A percentile compares a stretch with the other conserved stretches of the same genome.
These are phyloP conservation scores for Pseudomyrmex pallidus DNA, from an alignment of 1,140 invertebrate species.

Conservation along the genomic window DNA sequence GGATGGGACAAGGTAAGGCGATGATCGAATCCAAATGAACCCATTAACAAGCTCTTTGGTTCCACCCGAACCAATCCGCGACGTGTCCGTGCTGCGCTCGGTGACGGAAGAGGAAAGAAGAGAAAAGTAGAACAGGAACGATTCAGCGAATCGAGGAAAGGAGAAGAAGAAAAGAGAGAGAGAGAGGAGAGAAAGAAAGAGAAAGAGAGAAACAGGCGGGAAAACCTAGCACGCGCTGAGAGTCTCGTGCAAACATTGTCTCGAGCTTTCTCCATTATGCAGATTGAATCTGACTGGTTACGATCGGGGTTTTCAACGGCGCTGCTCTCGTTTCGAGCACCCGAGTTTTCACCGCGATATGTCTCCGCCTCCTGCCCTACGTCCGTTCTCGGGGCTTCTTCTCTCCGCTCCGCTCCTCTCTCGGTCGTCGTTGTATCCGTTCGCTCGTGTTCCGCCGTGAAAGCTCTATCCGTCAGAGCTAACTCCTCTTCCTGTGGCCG, in stretches of 20 bases:
- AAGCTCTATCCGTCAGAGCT: slow-evolving; percentile 19
- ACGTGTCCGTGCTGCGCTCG: background rate
- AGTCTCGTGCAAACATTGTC: slow-evolving; percentile 82
- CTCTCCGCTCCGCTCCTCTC: background rate
- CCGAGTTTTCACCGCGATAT: slow-evolving; percentile 68
- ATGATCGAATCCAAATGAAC: slow-evolving; percentile 84
- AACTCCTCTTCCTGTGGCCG: slow-evolving; percentile 18
- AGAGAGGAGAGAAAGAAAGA: background rate
- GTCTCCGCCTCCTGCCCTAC: slow-evolving; percentile 27
- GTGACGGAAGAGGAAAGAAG: background rate
- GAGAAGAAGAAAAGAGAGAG: slow-evolving; percentile 19
- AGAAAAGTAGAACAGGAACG: slow-evolving; percentile 15
- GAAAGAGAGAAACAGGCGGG: slow-evolving; percentile 24
- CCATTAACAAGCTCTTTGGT: slow-evolving; percentile 84
- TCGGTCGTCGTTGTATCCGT: background rate
- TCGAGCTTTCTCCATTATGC: slow-evolving; percentile 84
- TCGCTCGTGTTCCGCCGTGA: slow-evolving; percentile 6
- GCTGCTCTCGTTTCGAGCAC: slow-evolving; percentile 60
- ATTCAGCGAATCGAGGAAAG: background rate
- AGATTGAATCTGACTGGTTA: slow-evolving; percentile 84
- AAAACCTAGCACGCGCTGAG: slow-evolving; percentile 44
- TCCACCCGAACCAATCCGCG: slow-evolving; percentile 62
- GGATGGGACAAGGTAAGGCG: slow-evolving; percentile 76
- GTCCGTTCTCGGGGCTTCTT: slow-evolving; percentile 43
- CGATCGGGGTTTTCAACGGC: slow-evolving; percentile 73